Evolutionary conservation across 2,113 vertebrate species (phyloP).

Genomic region (Ctenomys sociabilis): DNA sequence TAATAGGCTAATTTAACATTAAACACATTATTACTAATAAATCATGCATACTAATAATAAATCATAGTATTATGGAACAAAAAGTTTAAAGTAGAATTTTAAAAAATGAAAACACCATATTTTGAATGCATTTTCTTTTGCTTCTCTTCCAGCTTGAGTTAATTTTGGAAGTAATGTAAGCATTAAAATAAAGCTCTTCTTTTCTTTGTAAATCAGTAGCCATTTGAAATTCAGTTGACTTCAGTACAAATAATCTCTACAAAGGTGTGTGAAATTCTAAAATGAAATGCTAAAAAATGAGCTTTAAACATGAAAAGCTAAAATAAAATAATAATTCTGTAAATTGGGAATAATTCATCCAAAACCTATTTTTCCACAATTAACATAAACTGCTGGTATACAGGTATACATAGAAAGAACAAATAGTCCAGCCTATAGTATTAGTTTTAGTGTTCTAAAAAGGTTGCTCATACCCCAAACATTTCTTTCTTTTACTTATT

Average conservation of each 20-base stretch:
- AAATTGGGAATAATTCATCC: not conserved
- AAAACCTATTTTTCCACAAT: not conserved
- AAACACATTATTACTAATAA: not conserved
- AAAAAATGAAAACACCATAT: not conserved
- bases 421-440: not conserved
- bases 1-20: not conserved
- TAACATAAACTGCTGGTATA: not conserved
- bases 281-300: slow-evolving; percentile 8
- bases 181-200: not conserved
- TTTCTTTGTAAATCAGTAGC: not conserved
- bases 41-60: not conserved
- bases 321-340: not conserved
- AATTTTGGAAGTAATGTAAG: not conserved
- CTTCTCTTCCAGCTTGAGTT: not conserved
- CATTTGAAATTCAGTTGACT: not conserved
- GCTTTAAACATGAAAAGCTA: not conserved
- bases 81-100: not conserved
- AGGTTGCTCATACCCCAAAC: rapidly evolving
- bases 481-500: not conserved
- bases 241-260: not conserved
- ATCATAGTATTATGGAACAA: not conserved
- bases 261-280: not conserved
- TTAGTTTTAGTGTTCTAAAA: not conserved
- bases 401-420: not conserved
- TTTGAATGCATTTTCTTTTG: not conserved